phyloP scores from a whole-genome alignment of 2,797 vertebrate genomes.

The Myiothlypis chrysogaster region DNA sequence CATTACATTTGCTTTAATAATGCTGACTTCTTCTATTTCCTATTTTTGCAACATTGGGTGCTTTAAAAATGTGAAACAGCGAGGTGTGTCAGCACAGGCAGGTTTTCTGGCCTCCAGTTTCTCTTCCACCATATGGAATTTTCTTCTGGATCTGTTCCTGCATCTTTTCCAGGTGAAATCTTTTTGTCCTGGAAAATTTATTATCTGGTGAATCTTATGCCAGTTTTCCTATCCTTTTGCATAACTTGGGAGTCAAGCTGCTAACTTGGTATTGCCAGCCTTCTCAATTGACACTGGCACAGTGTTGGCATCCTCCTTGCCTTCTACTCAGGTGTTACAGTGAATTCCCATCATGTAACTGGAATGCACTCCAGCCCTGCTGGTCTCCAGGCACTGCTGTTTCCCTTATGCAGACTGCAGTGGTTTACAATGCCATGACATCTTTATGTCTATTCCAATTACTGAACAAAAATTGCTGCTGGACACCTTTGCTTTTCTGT shows the following conservation, averaged over 20 bases:
- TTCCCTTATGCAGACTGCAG: not conserved
- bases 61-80: not conserved
- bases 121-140: not conserved
- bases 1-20: not conserved
- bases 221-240: not conserved
- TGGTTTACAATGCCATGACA: not conserved
- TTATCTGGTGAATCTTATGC: not conserved
- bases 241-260: not conserved
- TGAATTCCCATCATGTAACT: not conserved
- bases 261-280: not conserved
- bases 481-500: not conserved
- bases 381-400: not conserved
- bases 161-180: not conserved
- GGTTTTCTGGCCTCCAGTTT: not conserved
- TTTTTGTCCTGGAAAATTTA: not conserved
- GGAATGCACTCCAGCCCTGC: not conserved
- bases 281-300: not conserved
- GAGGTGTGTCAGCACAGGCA: not conserved
- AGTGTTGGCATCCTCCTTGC: not conserved
- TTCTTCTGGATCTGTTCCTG: not conserved
- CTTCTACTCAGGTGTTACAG: not conserved
- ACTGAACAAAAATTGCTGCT: not conserved
- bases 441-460: not conserved
- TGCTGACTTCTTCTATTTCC: not conserved
- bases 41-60: not conserved